These are phyloP conservation scores for Oceanites oceanicus DNA, from an alignment of 2,113 vertebrate species.

Conservation along the genomic window DNA sequence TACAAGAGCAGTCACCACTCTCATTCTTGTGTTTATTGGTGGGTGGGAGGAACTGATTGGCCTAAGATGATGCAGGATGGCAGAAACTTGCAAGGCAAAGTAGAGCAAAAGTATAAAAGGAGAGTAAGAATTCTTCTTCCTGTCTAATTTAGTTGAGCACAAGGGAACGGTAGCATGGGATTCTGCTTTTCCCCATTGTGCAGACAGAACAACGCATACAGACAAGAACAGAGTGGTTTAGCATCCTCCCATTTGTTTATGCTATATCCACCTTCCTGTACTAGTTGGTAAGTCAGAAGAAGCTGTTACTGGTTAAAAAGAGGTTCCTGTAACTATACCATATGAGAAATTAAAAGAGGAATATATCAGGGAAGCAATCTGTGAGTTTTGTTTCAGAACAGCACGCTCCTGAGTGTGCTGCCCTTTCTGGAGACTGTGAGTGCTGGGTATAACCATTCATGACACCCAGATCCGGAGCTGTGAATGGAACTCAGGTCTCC, in stretches of 20 bases:
- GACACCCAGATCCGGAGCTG: background rate
- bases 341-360: background rate
- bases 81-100: background rate
- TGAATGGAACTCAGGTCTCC: background rate
- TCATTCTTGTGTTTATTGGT: background rate
- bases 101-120: background rate
- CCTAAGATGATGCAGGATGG: background rate
- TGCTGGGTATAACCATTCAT: rapidly evolving
- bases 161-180: background rate
- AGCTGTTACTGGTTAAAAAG: background rate
- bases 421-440: background rate
- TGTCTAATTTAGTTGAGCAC: background rate
- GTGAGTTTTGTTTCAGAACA: background rate
- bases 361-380: background rate
- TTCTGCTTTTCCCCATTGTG: background rate
- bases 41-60: background rate
- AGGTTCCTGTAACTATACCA: background rate
- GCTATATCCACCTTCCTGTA: background rate
- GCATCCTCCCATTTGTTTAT: background rate
- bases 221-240: background rate
- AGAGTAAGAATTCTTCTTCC: background rate
- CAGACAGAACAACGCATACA: background rate
- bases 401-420: background rate
- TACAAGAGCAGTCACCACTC: background rate
- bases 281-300: background rate